Percentiles rank a stretch among this genome's conserved stretches.
These are phyloP conservation scores for Syndactyla subalaris DNA, from an alignment of 2,797 vertebrate genomes.

Conservation along the genomic window DNA sequence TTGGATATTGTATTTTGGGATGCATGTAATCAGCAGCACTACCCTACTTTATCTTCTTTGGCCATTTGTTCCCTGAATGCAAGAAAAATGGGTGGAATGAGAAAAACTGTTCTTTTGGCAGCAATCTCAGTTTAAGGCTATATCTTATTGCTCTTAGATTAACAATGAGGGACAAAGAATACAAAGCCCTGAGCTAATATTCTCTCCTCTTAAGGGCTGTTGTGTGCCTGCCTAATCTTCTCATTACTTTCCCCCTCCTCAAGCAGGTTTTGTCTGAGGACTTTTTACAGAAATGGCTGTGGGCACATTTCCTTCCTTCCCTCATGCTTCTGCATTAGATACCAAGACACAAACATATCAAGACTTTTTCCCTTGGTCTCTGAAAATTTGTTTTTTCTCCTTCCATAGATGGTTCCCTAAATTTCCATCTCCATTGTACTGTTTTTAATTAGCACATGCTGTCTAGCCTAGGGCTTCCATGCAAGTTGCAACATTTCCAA, in stretches of 20 bases:
- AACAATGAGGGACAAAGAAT: not conserved
- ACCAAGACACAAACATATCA: not conserved
- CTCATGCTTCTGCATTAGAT: not conserved
- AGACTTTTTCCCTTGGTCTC: not conserved
- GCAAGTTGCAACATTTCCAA: constrained; percentile 30
- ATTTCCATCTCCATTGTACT: not conserved
- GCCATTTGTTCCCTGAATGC: not conserved
- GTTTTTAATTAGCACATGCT: constrained; percentile 4
- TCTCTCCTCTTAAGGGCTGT: not conserved
- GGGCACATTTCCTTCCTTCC: constrained; percentile 8
- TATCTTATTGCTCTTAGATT: not conserved
- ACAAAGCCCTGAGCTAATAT: not conserved
- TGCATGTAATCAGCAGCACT: not conserved
- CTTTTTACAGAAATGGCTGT: not conserved
- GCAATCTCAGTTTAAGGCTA: not conserved
- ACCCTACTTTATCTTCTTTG: not conserved
- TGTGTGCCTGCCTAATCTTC: not conserved
- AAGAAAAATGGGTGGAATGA: not conserved
- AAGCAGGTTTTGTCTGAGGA: not conserved
- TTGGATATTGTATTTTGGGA: not conserved
- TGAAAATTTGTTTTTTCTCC: not conserved
- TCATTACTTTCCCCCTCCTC: not conserved
- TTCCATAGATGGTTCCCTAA: not conserved
- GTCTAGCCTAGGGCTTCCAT: constrained; percentile 3
- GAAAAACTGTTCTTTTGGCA: not conserved